phyloP scores from a whole-genome alignment of 2,113 vertebrate genomes.

The Capra hircus region DNA sequence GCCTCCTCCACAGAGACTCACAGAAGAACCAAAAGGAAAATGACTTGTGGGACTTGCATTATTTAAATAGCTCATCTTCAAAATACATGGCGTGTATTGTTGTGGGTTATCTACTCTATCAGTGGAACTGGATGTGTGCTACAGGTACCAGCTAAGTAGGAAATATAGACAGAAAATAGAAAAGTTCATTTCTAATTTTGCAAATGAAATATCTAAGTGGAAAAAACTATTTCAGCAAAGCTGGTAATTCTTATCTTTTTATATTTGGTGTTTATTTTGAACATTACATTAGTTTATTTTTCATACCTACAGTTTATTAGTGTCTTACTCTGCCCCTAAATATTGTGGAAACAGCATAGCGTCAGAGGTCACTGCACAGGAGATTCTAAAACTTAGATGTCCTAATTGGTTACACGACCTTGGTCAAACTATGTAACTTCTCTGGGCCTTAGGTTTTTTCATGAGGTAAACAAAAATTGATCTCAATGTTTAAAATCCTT shows the following conservation, averaged over 20 bases:
- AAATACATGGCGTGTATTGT: neutral
- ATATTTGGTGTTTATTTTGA: neutral
- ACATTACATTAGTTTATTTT: neutral
- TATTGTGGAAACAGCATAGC: neutral
- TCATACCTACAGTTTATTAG: neutral
- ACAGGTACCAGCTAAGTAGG: neutral
- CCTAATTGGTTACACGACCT: neutral
- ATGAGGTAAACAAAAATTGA: neutral
- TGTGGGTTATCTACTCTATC: neutral
- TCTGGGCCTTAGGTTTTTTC: neutral
- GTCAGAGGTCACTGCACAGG: neutral
- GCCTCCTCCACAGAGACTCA: neutral
- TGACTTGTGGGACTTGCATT: neutral
- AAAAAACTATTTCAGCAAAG: neutral
- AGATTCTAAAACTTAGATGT: neutral
- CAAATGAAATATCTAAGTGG: neutral
- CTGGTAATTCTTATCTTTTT: neutral
- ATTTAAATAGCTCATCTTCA: neutral
- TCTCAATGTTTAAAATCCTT: neutral
- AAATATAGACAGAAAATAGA: neutral
- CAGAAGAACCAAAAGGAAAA: neutral
- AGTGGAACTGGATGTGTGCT: neutral
- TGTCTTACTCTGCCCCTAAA: neutral
- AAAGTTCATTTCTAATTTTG: constrained; percentile 10
- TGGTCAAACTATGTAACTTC: neutral